These are phyloP conservation scores for Chelonus formosanus DNA, from an alignment of 2,888 invertebrate genomes.

Conservation along the genomic window DNA sequence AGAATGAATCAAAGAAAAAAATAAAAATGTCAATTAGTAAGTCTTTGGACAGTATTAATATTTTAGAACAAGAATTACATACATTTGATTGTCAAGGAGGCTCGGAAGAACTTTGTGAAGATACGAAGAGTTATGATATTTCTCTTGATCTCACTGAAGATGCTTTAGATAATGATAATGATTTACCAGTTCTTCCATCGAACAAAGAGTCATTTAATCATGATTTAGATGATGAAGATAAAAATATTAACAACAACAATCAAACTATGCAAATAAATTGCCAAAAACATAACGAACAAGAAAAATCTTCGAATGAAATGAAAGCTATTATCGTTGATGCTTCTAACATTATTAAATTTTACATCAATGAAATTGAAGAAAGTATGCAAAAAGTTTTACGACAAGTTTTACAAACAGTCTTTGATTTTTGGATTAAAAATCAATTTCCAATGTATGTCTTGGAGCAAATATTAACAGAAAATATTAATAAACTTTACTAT, in stretches of 20 bases:
- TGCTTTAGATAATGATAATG: slow-evolving; percentile 41
- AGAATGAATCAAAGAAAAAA: slow-evolving; percentile 52
- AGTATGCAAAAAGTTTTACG: slow-evolving; percentile 53
- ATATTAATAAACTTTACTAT: slow-evolving; percentile 66
- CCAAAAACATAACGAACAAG: neutral
- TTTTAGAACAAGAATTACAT: slow-evolving; percentile 59
- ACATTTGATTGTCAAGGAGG: slow-evolving; percentile 65
- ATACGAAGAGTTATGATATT: slow-evolving; percentile 51
- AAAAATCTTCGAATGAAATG: slow-evolving; percentile 11
- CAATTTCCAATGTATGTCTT: slow-evolving; percentile 66
- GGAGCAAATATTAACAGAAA: slow-evolving; percentile 69
- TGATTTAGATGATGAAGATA: slow-evolving; percentile 15
- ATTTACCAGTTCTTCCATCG: neutral
- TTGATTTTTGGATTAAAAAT: slow-evolving; percentile 65
- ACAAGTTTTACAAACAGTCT: slow-evolving; percentile 57
- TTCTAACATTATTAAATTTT: slow-evolving; percentile 57
- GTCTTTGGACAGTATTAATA: slow-evolving; percentile 59
- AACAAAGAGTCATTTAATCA: neutral
- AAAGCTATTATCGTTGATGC: slow-evolving; percentile 43
- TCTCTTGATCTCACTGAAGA: slow-evolving; percentile 49
- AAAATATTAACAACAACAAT: slow-evolving; percentile 39
- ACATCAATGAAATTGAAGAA: slow-evolving; percentile 57
- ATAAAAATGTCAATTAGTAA: slow-evolving; percentile 60
- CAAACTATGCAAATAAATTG: slow-evolving; percentile 3
- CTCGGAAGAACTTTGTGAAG: slow-evolving; percentile 62